Evolutionary conservation across 2,888 invertebrate species (phyloP).

Genomic region (Alloscopus bannaensis): DNA sequence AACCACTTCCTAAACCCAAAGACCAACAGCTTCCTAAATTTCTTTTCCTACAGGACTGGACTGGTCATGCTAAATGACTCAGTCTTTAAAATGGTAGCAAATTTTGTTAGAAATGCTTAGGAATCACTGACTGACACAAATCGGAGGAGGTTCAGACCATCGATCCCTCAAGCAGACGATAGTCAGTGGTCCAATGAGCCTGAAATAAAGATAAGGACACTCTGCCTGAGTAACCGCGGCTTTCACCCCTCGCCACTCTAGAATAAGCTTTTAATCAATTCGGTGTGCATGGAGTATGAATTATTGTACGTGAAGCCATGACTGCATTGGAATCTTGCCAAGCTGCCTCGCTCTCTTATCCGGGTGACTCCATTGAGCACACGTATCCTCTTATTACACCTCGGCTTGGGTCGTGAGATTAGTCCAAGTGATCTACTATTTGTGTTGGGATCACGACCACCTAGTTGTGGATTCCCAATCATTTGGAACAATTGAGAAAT

Average conservation of each 20-base stretch:
- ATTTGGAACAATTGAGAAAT: conserved; percentile 25
- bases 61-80: not conserved
- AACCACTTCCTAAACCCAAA: conserved; percentile 58
- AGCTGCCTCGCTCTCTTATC: conserved; percentile 63
- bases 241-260: no score
- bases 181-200: conserved; percentile 58
- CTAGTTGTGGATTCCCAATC: conserved; percentile 38
- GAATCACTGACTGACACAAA: conserved; percentile 67
- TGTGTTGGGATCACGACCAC: conserved; percentile 12
- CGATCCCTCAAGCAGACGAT: conserved; percentile 64
- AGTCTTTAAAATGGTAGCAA: no score
- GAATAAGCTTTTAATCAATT: no score
- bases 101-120: not conserved
- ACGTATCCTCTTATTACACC: conserved; percentile 58
- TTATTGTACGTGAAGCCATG: conserved; percentile 58
- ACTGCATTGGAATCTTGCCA: conserved; percentile 66
- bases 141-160: conserved; percentile 68
- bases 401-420: conserved; percentile 46
- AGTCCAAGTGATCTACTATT: conserved; percentile 18
- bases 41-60: not conserved
- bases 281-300: not conserved
- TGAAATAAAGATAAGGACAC: conserved; percentile 9
- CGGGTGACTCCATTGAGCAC: conserved; percentile 62
- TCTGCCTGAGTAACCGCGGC: not conserved
- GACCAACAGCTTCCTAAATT: no score